Base-by-base conservation (phyloP, 2,888 invertebrate genomes). In the Crossocerus cetratus region DNA sequence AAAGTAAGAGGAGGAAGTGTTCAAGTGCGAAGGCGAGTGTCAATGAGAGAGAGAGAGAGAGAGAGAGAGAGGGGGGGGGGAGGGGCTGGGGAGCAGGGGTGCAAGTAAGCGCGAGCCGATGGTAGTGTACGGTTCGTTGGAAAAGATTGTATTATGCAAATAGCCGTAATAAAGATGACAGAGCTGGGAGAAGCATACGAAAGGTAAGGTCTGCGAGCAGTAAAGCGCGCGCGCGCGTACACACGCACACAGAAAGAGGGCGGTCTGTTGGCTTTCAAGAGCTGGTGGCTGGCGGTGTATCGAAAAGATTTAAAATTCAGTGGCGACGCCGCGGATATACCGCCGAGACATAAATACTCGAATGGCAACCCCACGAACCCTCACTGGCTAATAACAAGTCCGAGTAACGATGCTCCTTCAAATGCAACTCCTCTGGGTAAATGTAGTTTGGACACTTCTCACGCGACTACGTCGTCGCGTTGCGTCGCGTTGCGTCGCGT, bases 111-210 rank as follows among this genome's bases (percentile, higher is more conserved):
- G 44, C 42, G 58, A 43, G 14, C n/a, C 22, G 59, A 53, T 22
- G 16, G 61, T 69, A 59, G 13, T 16, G 57, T 61, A 45, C 55
- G 62, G 42, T 49, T 59, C 63, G 49, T 63, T 45, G 61, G 56
- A 61, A 61, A 79, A 83, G 78, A 81, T 78, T 82, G 77, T 78
- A 72, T 82, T 83, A 83, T 83, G 80, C 75, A 76, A 83, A 83
- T 82, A 45, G 65, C 23, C 44, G 76, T 75, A 73, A 80, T 81
- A 82, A 83, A 83, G 67, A 78, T 77, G 73, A 73, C 74, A 71
- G 65, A 43, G 32, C 16, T n/a, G 13, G 62, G 54, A 66, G 66
- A 42, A 16, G 54, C 45, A 16, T 49, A 49, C 64, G 55, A 13
- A 20, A 55, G 20, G 20, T 16, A 20, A 14, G 14, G 16, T 20